Conservation (phyloP, 92 coral and sea anemone species). For the Galaxea fascicularis region DNA sequence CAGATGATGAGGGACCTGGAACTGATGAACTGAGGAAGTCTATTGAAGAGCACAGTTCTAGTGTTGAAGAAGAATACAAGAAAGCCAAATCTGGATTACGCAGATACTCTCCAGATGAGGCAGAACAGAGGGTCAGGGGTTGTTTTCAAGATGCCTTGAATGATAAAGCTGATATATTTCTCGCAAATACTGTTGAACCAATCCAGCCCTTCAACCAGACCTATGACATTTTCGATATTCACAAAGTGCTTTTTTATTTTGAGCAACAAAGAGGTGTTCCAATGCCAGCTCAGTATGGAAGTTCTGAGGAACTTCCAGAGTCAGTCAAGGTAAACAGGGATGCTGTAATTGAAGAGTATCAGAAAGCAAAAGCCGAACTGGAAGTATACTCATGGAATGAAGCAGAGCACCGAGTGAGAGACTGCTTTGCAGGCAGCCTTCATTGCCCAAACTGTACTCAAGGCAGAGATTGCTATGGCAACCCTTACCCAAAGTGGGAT, state of each 20-base stretch:
- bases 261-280: neutral
- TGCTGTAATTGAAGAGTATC: neutral
- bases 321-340: neutral
- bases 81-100: neutral
- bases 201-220: neutral
- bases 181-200: neutral
- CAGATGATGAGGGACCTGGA: conserved; percentile 3
- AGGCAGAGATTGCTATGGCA: neutral
- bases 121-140: neutral
- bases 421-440: neutral
- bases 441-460: too few species aligned
- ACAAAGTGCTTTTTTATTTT: neutral
- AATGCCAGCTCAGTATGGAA: neutral
- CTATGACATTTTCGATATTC: conserved; percentile 1
- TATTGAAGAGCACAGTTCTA: neutral
- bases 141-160: neutral
- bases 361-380: neutral
- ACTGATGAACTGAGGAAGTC: neutral
- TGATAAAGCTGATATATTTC: neutral
- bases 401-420: conserved; percentile 4
- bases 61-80: neutral
- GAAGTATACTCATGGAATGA: neutral
- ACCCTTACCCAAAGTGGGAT: neutral
- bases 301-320: neutral
- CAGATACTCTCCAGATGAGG: neutral